Conservation (phyloP, 2,113 vertebrate species). For the Petrocephalus microphthalmus region DNA sequence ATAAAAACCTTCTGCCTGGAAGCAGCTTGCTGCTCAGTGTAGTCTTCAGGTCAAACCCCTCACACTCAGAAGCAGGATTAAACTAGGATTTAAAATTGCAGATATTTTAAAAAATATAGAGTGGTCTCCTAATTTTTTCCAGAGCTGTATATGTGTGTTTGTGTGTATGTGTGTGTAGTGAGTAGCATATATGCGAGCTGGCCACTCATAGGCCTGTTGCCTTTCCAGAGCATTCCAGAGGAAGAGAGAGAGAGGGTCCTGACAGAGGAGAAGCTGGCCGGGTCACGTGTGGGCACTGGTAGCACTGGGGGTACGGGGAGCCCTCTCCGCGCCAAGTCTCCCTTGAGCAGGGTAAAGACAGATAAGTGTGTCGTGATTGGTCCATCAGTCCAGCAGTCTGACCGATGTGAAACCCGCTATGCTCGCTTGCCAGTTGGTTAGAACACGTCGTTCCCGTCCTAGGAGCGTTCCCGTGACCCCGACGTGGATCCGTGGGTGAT, state of each 20-base stretch:
- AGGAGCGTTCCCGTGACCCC: slow-evolving; percentile 54
- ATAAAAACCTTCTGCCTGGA: no score
- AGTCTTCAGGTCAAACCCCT: no score
- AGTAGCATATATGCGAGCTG: neutral
- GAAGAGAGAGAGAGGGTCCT: slow-evolving; percentile 29
- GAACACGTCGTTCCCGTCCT: neutral
- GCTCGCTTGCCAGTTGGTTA: neutral
- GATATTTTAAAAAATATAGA: no score
- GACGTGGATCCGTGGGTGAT: slow-evolving; percentile 54
- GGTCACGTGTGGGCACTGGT: slow-evolving; percentile 17
- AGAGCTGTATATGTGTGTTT: no score
- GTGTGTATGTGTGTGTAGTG: neutral
- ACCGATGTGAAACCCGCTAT: neutral
- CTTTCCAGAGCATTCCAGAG: slow-evolving; percentile 13
- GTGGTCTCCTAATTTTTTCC: no score
- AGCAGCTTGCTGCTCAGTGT: no score
- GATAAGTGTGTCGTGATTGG: neutral
- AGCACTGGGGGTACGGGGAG: slow-evolving; percentile 17
- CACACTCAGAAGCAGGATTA: no score
- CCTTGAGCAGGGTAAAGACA: slow-evolving; percentile 41
- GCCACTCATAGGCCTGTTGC: neutral
- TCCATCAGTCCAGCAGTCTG: neutral
- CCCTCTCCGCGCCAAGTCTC: slow-evolving; percentile 56
- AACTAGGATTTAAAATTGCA: no score
- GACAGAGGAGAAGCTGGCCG: slow-evolving; percentile 27